phyloP scores from a whole-genome alignment of 37 sponge, comb jelly and placozoan species.

The Ianthella basta region DNA sequence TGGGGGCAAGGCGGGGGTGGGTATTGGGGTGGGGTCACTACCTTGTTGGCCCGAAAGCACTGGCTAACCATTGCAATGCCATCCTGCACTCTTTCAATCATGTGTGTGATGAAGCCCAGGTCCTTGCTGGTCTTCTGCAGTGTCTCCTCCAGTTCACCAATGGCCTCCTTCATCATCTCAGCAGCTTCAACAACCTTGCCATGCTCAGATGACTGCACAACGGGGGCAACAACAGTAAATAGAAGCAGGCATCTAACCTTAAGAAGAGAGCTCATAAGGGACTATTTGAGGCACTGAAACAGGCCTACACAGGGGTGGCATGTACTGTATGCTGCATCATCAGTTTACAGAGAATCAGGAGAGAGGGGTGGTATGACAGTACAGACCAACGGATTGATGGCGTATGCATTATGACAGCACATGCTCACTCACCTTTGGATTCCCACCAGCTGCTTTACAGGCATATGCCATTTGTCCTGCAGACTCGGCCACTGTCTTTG shows the following conservation, averaged over 20 bases:
- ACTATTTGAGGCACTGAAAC: no score
- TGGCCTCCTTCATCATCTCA: constrained; percentile 22
- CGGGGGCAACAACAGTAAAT: neutral
- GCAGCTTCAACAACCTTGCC: constrained; percentile 26
- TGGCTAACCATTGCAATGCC: neutral
- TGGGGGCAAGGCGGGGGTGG: no score
- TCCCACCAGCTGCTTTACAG: constrained; percentile 53
- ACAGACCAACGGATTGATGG: no score
- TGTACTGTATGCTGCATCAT: no score
- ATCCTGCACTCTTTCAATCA: neutral
- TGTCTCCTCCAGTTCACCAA: constrained; percentile 22
- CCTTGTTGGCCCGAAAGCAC: no score
- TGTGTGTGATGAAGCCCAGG: constrained; percentile 18
- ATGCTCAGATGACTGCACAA: constrained; percentile 18
- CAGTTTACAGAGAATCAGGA: no score
- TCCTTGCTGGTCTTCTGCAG: constrained; percentile 13
- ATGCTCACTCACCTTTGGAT: constrained; percentile 42
- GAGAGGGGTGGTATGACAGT: no score
- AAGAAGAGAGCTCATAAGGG: no score
- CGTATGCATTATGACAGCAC: no score
- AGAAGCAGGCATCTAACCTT: neutral
- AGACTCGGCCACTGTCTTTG: constrained; percentile 56
- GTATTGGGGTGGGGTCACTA: no score
- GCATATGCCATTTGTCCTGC: constrained; percentile 36
- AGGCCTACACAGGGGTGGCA: no score